These are phyloP conservation scores for Timandra comae DNA, from an alignment of 2,888 invertebrate species.

Conservation along the genomic window DNA sequence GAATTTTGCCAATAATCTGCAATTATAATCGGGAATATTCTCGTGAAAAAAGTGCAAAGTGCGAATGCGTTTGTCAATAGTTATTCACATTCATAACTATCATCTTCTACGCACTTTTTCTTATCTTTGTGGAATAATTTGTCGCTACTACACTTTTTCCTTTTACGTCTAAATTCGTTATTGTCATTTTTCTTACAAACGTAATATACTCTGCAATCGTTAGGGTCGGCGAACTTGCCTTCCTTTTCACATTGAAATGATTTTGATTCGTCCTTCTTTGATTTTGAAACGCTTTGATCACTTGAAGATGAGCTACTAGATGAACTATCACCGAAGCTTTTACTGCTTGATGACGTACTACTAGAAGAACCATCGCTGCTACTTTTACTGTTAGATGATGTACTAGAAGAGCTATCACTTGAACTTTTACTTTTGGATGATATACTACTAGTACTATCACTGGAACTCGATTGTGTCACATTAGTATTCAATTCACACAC, in stretches of 20 bases:
- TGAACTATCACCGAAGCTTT: too few relatives aligned
- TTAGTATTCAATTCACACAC: constrained; percentile 36
- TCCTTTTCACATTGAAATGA: constrained; percentile 27
- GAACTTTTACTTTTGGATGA: neutral
- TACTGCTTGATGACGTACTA: too few relatives aligned
- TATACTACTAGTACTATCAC: constrained; percentile 21
- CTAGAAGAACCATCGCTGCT: too few relatives aligned
- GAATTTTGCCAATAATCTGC: too few relatives aligned
- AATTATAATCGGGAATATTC: too few relatives aligned
- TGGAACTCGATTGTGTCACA: constrained; percentile 15
- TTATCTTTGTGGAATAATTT: constrained; percentile 57
- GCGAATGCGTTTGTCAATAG: too few relatives aligned
- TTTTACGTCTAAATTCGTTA: constrained; percentile 38
- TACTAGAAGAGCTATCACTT: too few relatives aligned
- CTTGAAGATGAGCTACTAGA: constrained; percentile 7
- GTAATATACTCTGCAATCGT: constrained; percentile 63
- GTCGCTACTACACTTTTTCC: constrained; percentile 56
- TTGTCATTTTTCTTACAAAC: constrained; percentile 48
- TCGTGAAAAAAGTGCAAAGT: too few relatives aligned
- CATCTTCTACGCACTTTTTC: constrained; percentile 49
- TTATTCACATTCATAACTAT: constrained; percentile 51
- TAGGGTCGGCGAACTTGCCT: constrained; percentile 34
- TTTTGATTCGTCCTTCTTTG: constrained; percentile 7
- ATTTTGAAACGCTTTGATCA: constrained; percentile 5
- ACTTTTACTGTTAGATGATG: too few relatives aligned